Evolutionary conservation across 2,113 vertebrate genomes (phyloP), one percentile per base, ranked within the genome.

Genomic region (Cephalopterus ornatus): DNA sequence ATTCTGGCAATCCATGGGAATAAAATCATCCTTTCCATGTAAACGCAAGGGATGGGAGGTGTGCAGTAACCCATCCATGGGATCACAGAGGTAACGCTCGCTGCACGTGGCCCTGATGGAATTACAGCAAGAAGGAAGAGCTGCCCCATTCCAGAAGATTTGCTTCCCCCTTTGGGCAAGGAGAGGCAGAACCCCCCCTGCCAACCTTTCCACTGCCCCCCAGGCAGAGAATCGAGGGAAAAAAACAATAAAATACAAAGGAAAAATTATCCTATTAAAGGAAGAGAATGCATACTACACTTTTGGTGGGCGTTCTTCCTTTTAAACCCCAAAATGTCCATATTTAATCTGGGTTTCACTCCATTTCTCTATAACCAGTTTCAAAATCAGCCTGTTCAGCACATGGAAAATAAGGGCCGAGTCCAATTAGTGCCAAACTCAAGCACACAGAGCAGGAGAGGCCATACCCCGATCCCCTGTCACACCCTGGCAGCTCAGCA

Each of bases 281-380:
- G 46, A 83, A 49, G 1, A 70, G 19, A 42, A 87, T 0, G 0
- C 3, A 24, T 0, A 12, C 30, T 6, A 41, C 35, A 26, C 22
- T 63, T 88, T 12, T 26, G 8, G 35, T 28, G n/a, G 7, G 44
- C 32, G 0, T 26, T 85, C 63, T 82, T 39, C 28, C 39, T 79
- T 79, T 71, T 42, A 33, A 61, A 72, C 61, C 3, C 3, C 33
- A 77, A 73, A 72, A 14, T 49, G 1, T 19, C 30, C 2, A 0
- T 24, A 68, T 68, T 88, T 65, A 52, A 61, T 19, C 27, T 72
- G 37, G 1, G 27, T 79, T 78, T 72, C 37, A 35, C 42, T 85
- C n/a, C 19, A 5, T 52, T 91, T 47, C 65, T 58, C 56, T n/a
- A 1, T 7, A 82, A 55, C 18, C 18, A 12, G 8, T 68, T 87